phyloP scores from a whole-genome alignment of 2,888 invertebrate genomes.

The Hyposoter dolosus region DNA sequence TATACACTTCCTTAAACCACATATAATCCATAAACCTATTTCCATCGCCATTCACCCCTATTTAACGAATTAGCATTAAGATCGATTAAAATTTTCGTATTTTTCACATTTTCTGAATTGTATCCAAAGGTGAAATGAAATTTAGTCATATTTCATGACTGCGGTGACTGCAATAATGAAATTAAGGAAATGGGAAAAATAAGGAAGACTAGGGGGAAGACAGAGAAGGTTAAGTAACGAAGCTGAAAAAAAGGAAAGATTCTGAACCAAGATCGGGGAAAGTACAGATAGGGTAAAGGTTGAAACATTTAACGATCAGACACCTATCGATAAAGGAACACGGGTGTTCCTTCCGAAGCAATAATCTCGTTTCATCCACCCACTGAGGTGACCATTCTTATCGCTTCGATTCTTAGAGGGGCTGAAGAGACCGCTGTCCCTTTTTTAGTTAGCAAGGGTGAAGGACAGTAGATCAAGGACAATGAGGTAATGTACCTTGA shows the following conservation, averaged over 20 bases:
- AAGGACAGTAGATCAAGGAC: constrained; percentile 16
- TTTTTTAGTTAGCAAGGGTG: constrained; percentile 2
- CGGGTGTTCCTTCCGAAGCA: constrained; percentile 43
- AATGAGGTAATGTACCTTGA: constrained; percentile 33
- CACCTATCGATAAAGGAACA: constrained; percentile 36
- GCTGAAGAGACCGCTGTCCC: not conserved
- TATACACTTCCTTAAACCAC: constrained; percentile 3
- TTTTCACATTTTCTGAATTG: not conserved
- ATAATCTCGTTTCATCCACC: constrained; percentile 55
- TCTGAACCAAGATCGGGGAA: not conserved
- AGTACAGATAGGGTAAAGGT: not conserved
- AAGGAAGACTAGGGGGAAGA: not conserved
- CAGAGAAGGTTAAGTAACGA: not conserved
- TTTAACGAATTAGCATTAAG: not conserved
- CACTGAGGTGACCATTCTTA: constrained; percentile 23
- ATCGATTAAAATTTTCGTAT: constrained; percentile 15
- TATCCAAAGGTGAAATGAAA: not conserved
- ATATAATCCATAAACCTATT: not conserved
- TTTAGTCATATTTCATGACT: not conserved
- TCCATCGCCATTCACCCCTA: not conserved
- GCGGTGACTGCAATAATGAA: not conserved
- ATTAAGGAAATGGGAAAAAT: not conserved
- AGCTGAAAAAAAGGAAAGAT: constrained; percentile 27
- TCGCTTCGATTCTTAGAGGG: constrained; percentile 14
- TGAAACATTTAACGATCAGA: not conserved